Evolutionary conservation across 2,888 invertebrate species (phyloP).

Genomic region (Oscheius sp.): DNA sequence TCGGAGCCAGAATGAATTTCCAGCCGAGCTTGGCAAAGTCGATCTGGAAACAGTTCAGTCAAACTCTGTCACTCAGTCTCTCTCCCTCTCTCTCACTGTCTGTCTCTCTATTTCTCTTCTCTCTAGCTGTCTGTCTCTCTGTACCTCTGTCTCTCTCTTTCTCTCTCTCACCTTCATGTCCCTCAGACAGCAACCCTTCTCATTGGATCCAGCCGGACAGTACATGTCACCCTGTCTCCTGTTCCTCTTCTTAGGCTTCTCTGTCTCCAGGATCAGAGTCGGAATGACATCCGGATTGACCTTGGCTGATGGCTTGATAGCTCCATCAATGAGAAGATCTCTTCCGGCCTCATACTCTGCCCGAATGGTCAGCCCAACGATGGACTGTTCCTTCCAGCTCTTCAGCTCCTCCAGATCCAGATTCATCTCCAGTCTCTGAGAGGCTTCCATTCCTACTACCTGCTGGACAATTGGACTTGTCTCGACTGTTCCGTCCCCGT

Average conservation of each 20-base stretch:
- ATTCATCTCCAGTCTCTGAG: not conserved
- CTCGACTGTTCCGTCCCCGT: conserved; percentile 3
- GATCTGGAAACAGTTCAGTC: conserved; percentile 79
- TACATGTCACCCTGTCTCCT: conserved; percentile 52
- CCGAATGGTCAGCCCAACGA: conserved; percentile 24
- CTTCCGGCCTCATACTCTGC: conserved; percentile 12
- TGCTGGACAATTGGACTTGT: not conserved
- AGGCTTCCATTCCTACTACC: conserved; percentile 5
- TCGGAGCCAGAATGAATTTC: conserved; percentile 97
- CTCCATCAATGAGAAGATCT: conserved; percentile 11
- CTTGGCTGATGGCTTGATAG: conserved; percentile 51
- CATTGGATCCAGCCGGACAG: conserved; percentile 53
- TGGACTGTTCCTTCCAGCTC: not conserved
- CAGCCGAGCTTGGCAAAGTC: conserved; percentile 95
- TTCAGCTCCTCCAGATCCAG: not conserved
- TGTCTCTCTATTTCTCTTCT: not conserved
- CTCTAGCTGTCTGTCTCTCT: not conserved
- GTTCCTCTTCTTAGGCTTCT: conserved; percentile 38
- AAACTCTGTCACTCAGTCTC: not conserved
- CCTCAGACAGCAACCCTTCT: conserved; percentile 85
- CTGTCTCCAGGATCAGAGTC: conserved; percentile 62
- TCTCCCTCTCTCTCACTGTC: not conserved
- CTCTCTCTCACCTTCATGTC: conserved; percentile 76
- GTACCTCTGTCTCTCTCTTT: not conserved
- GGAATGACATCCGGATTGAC: conserved; percentile 30